These are phyloP conservation scores for Poecilia latipinna DNA, from an alignment of 2,113 vertebrate genomes.

Conservation along the genomic window DNA sequence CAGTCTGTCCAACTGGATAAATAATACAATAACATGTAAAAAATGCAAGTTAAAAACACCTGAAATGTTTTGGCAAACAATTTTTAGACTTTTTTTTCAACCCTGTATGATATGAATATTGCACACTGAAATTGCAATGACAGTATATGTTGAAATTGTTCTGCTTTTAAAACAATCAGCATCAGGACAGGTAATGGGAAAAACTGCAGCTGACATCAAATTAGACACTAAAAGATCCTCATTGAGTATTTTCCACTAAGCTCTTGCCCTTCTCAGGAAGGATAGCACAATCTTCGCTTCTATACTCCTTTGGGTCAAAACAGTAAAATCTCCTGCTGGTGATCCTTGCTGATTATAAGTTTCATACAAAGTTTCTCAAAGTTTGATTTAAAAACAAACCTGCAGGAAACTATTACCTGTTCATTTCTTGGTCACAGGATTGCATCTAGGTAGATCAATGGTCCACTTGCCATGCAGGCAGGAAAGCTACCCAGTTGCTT, in stretches of 20 bases:
- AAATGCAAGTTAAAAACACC: no score
- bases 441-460: slow-evolving; percentile 58
- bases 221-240: slow-evolving; percentile 13
- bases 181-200: background rate
- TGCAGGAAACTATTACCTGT: slow-evolving; percentile 27
- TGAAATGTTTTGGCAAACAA: no score
- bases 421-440: slow-evolving; percentile 22
- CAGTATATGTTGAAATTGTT: no score
- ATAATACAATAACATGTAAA: background rate
- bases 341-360: slow-evolving; percentile 35
- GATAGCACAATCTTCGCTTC: background rate
- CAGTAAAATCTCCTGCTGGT: slow-evolving; percentile 12
- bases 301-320: slow-evolving; percentile 17
- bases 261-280: slow-evolving; percentile 8
- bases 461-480: slow-evolving; percentile 21
- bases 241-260: slow-evolving; percentile 17
- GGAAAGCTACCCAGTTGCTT: slow-evolving; percentile 27
- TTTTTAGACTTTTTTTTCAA: no score
- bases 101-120: no score
- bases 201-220: slow-evolving; percentile 3
- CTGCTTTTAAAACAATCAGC: no score
- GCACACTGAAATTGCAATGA: no score
- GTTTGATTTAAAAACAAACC: slow-evolving; percentile 31
- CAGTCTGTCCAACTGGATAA: background rate
- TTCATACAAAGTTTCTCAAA: slow-evolving; percentile 37